Base-by-base conservation (phyloP, 2,888 invertebrate genomes). In the Callimorpha dominula region DNA sequence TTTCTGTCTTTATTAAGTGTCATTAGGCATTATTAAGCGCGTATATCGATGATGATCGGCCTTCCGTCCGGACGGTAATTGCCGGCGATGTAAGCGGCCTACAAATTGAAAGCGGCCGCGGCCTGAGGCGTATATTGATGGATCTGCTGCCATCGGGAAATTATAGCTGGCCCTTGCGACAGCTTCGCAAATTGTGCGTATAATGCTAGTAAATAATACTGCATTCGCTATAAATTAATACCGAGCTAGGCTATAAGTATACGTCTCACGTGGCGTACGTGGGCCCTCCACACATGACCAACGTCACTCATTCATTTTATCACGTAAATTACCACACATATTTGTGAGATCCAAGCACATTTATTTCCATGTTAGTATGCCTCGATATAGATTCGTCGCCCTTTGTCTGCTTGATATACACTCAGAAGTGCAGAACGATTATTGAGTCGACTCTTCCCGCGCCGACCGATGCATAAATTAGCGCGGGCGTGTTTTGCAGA, bases 171-270 rank as follows among this genome's bases (percentile, higher is more conserved):
- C 91, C 90, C 92, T 94, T 94, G 95, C 94, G 95, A 95, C 95
- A 95, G 94, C 95, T 94, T 92, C 94, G 95, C 95, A 94, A 95
- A 95, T 94, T 95, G 94, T 95, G 94, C 95, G 92, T 93, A 94
- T 95, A 95, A 95, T 95, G 92, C 95, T 94, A 94, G 95, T 94
- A 93, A 94, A 95, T 95, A 95, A 94, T 94, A 94, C 88, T 82
- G 87, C 88, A 84, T 88, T 89, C 90, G 91, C 91, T 92, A 93
- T 93, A 93, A 93, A 94, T 93, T 94, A 92, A 90, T 91, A 91
- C 88, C 86, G 86, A 81, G 88, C 92, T 91, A 92, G 89, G 85
- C 88, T 87, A 79, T 90, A 89, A 89, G 89, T 87, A 88, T 87
- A 88, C 86, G 86, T 87, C 87, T 88, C 87, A 89, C 87, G 88